Conservation (phyloP, 2,888 invertebrate genomes). For the Hypselothyrea guttata region DNA sequence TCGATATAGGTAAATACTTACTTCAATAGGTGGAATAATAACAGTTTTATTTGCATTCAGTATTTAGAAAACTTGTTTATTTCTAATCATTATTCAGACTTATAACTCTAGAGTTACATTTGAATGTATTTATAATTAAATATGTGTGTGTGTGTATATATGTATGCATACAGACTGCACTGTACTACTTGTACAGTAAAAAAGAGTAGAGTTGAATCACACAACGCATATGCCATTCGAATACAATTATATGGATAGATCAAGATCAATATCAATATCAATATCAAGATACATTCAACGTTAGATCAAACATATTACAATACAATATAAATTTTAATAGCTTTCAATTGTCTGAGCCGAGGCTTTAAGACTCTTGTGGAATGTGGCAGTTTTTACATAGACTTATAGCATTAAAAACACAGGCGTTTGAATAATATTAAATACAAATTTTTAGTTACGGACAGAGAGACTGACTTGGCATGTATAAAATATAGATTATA, state of each 20-base stretch:
- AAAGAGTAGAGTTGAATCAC: slow-evolving; percentile 26
- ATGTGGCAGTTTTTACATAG: slow-evolving; percentile 35
- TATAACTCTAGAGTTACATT: slow-evolving; percentile 73
- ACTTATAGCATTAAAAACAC: slow-evolving; percentile 24
- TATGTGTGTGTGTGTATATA: slow-evolving; percentile 45
- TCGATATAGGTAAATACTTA: too few relatives aligned
- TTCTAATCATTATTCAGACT: slow-evolving; percentile 68
- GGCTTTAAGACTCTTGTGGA: slow-evolving; percentile 32
- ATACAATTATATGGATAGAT: too few relatives aligned
- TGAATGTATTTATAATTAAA: slow-evolving; percentile 57
- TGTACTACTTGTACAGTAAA: slow-evolving; percentile 22
- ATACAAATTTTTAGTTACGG: slow-evolving; percentile 6
- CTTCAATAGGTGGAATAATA: too few relatives aligned
- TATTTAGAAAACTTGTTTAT: slow-evolving; percentile 56
- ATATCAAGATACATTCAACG: slow-evolving; percentile 4
- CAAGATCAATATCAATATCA: too few relatives aligned
- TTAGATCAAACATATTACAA: slow-evolving; percentile 11
- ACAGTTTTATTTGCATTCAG: not conserved
- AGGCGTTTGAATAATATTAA: slow-evolving; percentile 22
- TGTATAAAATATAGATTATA: slow-evolving; percentile 24
- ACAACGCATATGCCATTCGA: slow-evolving; percentile 10
- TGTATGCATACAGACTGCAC: slow-evolving; percentile 16
- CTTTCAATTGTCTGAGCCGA: slow-evolving; percentile 17
- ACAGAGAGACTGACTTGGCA: slow-evolving; percentile 10
- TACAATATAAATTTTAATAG: not conserved